Base-by-base conservation (phyloP, 2,888 invertebrate species). In the Taphrorychus bicolor region DNA sequence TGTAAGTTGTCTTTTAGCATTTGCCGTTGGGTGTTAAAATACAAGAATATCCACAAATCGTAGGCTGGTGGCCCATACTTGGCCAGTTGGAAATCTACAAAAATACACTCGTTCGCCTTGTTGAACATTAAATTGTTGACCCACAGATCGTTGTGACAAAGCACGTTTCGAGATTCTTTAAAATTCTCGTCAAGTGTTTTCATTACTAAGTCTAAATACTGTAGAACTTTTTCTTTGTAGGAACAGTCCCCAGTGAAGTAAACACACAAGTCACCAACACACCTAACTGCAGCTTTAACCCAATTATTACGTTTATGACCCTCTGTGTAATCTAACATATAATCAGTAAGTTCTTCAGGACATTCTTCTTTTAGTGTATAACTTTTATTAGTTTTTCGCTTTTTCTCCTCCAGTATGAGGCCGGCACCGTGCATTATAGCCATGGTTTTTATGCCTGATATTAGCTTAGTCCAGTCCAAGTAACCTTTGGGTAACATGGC, bases 61-160 rank as follows among this genome's bases (percentile, higher is more conserved):
- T 87, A 82, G 21, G 87, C 85, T 0, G 89, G 87, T 0, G 91
- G 89, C 9, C 86, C 86, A 76, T 88, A 91, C 21, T 88, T 84
- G 0, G 86, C 82, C 56, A 90, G 83, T 80, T 91, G 91, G 75
- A 88, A 92, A 78, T 92, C 92, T 1, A 92, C 86, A 7, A 92
- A 77, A 24, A 88, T 76, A 72, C 89, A 89, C 24, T 76, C 76
- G 0, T 81, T 79, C 23, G 81, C 73, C 16, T 80, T 77, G 60
- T 74, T 83, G 72, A 88, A 88, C 82, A 89, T 82, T 5, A 88
- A 76, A 74, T 89, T 89, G 73, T 89, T 89, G 48, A 85, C 84
- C 88, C 89, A 89, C 4, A 89, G 78, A 80, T 89, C 89, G 2
- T 87, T 84, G 74, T 89, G 89, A 32, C 85, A 85, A 3, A 88